Evolutionary conservation across 2,888 invertebrate genomes (phyloP), one percentile per base, ranked within the genome.

Genomic region (Diaprepes abbreviatus): DNA sequence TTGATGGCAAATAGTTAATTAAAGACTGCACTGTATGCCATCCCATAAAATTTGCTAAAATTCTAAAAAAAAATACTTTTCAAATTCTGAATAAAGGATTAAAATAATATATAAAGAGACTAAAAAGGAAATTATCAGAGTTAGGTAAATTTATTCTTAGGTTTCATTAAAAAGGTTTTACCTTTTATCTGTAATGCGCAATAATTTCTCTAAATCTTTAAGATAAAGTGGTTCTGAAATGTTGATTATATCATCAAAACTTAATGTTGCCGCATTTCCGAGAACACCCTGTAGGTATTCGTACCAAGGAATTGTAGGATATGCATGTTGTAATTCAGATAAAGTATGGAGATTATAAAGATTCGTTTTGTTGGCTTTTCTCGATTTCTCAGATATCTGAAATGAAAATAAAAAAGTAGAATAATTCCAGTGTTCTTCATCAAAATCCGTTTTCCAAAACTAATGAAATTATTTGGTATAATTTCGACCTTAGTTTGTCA

Each of bases 311-410:
- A 83, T 76, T 12, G 76, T 78, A 2, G 81, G 81, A 79, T 86
- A 87, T 75, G 84, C 82, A 58, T 81, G 79, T 73, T 87, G 85
- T 36, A 89, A 79, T 66, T 89, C 86, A 10, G 79, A 79, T 31
- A 89, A 31, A 6, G 75, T 74, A 21, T 73, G 64, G 16, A 70
- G 74, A 58, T 78, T 78, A 62, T 78, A 76, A 12, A 67, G 16
- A 43, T 38, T 57, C n/a, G 77, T 74, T 70, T 60, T 68, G 54
- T 79, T 80, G 17, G 54, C 35, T n/a, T 43, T 60, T 24, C 55
- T 52, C 1, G 76, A 74, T 55, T 76, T 76, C 43, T 78, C 74
- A 2, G 78, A 77, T 67, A 79, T 79, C 81, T 80, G 66, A n/a
- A 54, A 50, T 10, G 7, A 10, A 33, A n/a, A n/a, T n/a, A n/a